Evolutionary conservation across 2,113 vertebrate genomes (phyloP).

Genomic region (Thryonomys swinderianus): DNA sequence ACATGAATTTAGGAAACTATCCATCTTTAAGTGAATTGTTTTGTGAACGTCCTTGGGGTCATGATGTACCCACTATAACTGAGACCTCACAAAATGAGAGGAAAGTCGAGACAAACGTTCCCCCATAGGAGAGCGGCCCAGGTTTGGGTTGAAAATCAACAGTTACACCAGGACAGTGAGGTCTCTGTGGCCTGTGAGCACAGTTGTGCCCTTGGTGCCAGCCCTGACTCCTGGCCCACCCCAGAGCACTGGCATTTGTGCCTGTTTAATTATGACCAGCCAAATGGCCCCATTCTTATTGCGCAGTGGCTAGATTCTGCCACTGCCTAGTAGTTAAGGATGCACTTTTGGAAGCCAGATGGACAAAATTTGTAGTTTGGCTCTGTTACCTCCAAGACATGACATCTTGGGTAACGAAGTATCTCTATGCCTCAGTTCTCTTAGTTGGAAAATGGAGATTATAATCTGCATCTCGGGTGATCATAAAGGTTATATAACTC

Average conservation of each 20-base stretch:
- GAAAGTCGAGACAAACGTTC: slow-evolving; percentile 22
- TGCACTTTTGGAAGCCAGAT: not conserved
- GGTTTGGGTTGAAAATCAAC: not conserved
- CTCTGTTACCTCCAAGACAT: not conserved
- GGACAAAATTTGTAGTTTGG: not conserved
- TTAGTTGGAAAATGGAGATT: not conserved
- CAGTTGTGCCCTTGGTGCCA: not conserved
- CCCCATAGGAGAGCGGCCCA: not conserved
- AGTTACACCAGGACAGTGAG: not conserved
- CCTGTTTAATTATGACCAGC: not conserved
- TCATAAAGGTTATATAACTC: not conserved
- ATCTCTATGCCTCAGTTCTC: not conserved
- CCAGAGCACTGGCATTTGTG: not conserved
- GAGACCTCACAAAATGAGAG: not conserved
- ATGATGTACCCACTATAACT: not conserved
- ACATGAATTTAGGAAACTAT: not conserved
- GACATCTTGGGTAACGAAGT: not conserved
- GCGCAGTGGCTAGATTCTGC: not conserved
- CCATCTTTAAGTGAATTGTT: slow-evolving; percentile 29
- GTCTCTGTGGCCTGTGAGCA: not conserved
- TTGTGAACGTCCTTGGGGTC: slow-evolving; percentile 1
- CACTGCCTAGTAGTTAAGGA: not conserved
- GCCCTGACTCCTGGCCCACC: not conserved
- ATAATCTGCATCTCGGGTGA: not conserved
- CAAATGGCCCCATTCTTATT: not conserved